Evolutionary conservation across 2,797 vertebrate genomes (phyloP).

Genomic region (Hippopotamyrus pictus): DNA sequence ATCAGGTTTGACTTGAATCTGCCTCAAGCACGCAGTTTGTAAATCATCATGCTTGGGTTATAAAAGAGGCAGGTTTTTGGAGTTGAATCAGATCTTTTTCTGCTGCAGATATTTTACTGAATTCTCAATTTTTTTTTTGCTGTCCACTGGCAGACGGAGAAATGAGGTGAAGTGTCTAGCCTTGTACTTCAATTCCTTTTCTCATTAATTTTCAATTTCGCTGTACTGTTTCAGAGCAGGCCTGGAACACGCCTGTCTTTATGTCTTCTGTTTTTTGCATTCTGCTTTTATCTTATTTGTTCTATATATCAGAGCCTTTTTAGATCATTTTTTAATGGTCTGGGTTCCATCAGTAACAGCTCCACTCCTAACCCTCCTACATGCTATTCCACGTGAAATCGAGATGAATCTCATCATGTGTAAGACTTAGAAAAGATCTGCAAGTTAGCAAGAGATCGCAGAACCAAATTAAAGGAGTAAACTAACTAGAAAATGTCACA

Average conservation of each 20-base stretch:
- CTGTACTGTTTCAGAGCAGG: background rate
- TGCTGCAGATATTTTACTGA: constrained; percentile 15
- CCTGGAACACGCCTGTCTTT: constrained; percentile 19
- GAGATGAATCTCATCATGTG: background rate
- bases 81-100: background rate
- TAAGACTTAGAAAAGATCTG: background rate
- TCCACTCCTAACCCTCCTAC: background rate
- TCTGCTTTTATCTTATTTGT: background rate
- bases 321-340: background rate
- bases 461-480: background rate
- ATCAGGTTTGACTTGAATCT: background rate
- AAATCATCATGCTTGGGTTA: constrained; percentile 12
- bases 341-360: background rate
- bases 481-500: background rate
- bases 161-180: constrained; percentile 17
- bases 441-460: background rate
- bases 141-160: constrained; percentile 5
- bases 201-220: constrained; percentile 21
- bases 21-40: background rate
- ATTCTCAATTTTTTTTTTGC: background rate
- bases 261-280: constrained; percentile 11
- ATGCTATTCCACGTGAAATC: background rate
- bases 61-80: background rate
- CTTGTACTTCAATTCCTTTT: background rate
- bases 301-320: background rate